Evolutionary conservation across 2,797 vertebrate genomes (phyloP), one percentile per base, ranked within the genome.

Genomic region (Choloepus didactylus): DNA sequence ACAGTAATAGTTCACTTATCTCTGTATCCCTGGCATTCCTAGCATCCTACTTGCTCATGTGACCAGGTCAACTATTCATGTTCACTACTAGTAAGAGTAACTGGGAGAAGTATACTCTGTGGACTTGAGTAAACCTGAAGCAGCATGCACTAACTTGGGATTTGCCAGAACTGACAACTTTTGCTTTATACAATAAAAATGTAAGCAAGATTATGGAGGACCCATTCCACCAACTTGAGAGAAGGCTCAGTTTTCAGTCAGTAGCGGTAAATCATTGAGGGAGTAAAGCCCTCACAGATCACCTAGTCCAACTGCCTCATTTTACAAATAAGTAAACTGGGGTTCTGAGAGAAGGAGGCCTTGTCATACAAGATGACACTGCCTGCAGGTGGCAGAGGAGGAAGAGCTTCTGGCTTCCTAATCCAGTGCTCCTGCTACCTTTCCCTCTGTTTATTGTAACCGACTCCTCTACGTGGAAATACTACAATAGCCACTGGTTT

Each of bases 151-250:
- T 83, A 31, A 79, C 15, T 35, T 14, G 21, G 46, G 70, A 67
- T 64, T 41, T 79, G 59, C 70, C 41, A 73, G 9, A 85, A 84
- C 66, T 54, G n/a, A 38, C 70, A 56, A 38, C 6, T 35, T 56
- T 62, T 59, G 38, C 51, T 89, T 67, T 60, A 23, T 54, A 89
- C 96, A 93, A 75, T 5, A 91, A 38, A n/a, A 85, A 18, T 8
- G 16, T 80, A 76, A 86, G 15, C 31, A 56, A 84, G 29, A 66
- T 23, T 66, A 15, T 19, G 18, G 31, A 86, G 87, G 21, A 84
- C 23, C 44, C 29, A 27, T 9, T 44, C 51, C 41, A 85, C 35
- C 6, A 27, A 51, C 31, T 15, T 41, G 9, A 77, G 51, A 87
- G n/a, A 54, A 81, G 49, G 70, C 31, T 62, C 44, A 9, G 19